A percentile compares a stretch with the other conserved stretches of the same genome.
phyloP scores from a whole-genome alignment of 2,113 vertebrate genomes.

The Echinops telfairi region DNA sequence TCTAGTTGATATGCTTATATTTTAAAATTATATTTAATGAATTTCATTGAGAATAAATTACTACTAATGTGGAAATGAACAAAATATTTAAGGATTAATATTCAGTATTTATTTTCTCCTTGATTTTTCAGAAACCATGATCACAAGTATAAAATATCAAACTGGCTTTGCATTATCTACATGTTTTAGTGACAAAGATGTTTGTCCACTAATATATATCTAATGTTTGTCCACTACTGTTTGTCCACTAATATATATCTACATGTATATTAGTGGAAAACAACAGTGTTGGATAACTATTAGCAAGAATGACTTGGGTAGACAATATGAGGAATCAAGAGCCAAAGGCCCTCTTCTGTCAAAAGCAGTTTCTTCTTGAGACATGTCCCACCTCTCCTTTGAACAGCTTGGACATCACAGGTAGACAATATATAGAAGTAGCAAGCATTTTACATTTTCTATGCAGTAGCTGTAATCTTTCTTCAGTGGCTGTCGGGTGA shows the following conservation, averaged over 20 bases:
- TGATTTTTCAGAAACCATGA: background rate
- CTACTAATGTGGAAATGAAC: background rate
- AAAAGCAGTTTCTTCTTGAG: background rate
- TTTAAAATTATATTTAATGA: background rate
- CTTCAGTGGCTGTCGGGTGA: constrained; percentile 36
- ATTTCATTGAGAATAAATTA: constrained; percentile 6
- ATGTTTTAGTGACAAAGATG: background rate
- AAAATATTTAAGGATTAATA: background rate
- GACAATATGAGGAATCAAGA: background rate
- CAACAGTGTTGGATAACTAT: background rate
- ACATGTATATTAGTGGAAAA: background rate
- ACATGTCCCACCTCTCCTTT: background rate
- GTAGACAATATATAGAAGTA: background rate
- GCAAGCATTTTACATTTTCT: constrained; percentile 11
- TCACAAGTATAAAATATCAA: background rate
- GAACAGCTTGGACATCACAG: background rate
- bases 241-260: too few relatives aligned
- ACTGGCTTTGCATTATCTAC: background rate
- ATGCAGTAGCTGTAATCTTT: background rate
- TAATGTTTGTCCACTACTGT: too few relatives aligned
- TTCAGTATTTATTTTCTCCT: background rate
- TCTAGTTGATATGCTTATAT: background rate
- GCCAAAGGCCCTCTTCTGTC: background rate
- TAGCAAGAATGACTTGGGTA: background rate
- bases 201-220: too few relatives aligned